Percentiles rank a stretch among this genome's conserved stretches.
Evolutionary conservation across 2,113 vertebrate genomes (phyloP).

Genomic region (Ptilorrhoa leucosticta): DNA sequence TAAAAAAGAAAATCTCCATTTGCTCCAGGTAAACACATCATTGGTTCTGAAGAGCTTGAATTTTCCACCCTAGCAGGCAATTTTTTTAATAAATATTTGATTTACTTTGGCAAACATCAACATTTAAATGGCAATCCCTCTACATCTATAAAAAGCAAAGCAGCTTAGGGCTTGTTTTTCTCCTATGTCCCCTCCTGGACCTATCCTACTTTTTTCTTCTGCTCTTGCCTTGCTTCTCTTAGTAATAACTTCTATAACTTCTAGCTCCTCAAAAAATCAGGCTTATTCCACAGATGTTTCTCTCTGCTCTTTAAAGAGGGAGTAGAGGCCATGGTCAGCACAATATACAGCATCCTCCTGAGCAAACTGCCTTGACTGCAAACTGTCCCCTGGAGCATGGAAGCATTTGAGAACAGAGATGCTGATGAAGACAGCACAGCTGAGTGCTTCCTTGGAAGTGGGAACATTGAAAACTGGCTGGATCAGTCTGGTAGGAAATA

Average conservation of each 20-base stretch:
- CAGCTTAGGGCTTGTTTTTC: background rate
- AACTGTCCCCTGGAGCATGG: background rate
- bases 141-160: background rate
- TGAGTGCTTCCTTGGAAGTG: background rate
- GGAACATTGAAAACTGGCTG: background rate
- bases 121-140: slow-evolving; percentile 15
- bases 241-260: background rate
- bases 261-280: background rate
- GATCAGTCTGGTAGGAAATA: background rate
- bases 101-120: slow-evolving; percentile 29
- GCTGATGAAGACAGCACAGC: background rate
- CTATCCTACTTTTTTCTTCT: slow-evolving; percentile 25
- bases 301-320: background rate
- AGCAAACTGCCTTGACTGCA: background rate
- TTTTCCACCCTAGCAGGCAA: background rate
- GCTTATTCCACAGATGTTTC: background rate
- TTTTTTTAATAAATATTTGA: slow-evolving; percentile 36
- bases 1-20: background rate
- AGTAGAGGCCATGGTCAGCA: background rate
- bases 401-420: background rate
- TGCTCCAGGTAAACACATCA: background rate
- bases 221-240: slow-evolving; percentile 1
- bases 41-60: background rate
- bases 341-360: background rate
- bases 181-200: slow-evolving; percentile 36